These are phyloP conservation scores for Cheirogaleus medius DNA, from an alignment of 2,113 vertebrate genomes.

Conservation along the genomic window DNA sequence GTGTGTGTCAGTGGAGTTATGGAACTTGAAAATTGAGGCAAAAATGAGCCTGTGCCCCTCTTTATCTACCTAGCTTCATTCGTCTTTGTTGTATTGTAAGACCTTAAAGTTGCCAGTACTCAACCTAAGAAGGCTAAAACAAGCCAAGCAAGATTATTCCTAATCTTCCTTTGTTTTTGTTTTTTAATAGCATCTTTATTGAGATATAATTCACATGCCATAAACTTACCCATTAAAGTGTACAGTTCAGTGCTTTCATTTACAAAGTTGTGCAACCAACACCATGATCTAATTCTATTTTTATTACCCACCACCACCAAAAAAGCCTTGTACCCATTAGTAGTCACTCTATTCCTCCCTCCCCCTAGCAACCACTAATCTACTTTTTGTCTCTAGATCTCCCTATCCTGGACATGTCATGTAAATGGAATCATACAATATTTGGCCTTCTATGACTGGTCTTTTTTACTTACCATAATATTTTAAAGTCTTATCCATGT, in stretches of 20 bases:
- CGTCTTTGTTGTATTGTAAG: not conserved
- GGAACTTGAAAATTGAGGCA: not conserved
- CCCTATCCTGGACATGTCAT: not conserved
- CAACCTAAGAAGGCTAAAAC: not conserved
- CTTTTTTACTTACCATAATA: not conserved
- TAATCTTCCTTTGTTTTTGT: not conserved
- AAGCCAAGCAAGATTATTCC: not conserved
- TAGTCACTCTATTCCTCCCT: not conserved
- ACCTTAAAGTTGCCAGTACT: not conserved
- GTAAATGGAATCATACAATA: not conserved
- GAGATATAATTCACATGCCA: not conserved
- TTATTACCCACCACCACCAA: not conserved
- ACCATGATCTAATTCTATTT: constrained; percentile 3
- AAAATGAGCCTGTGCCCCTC: not conserved
- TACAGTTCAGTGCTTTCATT: not conserved
- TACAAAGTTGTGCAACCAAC: not conserved
- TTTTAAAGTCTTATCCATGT: not conserved
- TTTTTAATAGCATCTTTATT: not conserved
- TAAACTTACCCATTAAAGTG: not conserved
- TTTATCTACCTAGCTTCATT: not conserved
- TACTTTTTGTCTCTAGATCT: not conserved
- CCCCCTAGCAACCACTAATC: not conserved
- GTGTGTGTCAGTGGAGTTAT: not conserved
- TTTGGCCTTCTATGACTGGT: not conserved
- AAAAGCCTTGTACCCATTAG: not conserved